Evolutionary conservation across 2,797 vertebrate species (phyloP).

Genomic region (Meda fulgida): DNA sequence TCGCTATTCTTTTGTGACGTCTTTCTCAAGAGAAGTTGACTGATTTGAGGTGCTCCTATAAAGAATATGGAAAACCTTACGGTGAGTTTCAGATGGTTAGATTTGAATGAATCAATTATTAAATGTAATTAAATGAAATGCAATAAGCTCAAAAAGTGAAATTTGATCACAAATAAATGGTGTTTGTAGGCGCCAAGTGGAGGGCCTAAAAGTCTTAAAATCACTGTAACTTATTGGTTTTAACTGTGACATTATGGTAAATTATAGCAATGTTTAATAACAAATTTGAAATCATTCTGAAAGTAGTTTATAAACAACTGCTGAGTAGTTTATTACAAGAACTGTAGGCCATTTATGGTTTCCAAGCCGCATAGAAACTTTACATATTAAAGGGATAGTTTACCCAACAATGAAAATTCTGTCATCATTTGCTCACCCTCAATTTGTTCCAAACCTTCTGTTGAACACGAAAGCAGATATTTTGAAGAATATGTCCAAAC

Average conservation of each 20-base stretch:
- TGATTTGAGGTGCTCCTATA: constrained; percentile 1
- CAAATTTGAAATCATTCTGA: not conserved
- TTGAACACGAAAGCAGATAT: no score
- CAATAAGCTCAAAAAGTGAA: not conserved
- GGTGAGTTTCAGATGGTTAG: not conserved
- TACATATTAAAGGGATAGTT: no score
- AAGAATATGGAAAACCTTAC: constrained; percentile 41
- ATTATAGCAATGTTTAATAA: not conserved
- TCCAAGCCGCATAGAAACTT: not conserved
- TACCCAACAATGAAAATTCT: no score
- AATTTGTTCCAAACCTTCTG: no score
- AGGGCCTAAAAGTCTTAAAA: not conserved
- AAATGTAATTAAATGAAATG: not conserved
- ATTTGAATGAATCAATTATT: not conserved
- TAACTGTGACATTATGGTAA: not conserved
- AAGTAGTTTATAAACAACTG: not conserved
- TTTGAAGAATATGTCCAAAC: no score
- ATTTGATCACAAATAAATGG: not conserved
- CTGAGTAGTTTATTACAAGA: not conserved
- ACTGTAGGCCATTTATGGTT: not conserved
- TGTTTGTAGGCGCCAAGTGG: not conserved
- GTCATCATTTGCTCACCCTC: no score
- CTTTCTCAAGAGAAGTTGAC: not conserved
- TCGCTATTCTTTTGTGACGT: not conserved
- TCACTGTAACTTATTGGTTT: not conserved